Evolutionary conservation across 2,888 invertebrate species (phyloP).

Genomic region (Carpatolechia fugitivella): DNA sequence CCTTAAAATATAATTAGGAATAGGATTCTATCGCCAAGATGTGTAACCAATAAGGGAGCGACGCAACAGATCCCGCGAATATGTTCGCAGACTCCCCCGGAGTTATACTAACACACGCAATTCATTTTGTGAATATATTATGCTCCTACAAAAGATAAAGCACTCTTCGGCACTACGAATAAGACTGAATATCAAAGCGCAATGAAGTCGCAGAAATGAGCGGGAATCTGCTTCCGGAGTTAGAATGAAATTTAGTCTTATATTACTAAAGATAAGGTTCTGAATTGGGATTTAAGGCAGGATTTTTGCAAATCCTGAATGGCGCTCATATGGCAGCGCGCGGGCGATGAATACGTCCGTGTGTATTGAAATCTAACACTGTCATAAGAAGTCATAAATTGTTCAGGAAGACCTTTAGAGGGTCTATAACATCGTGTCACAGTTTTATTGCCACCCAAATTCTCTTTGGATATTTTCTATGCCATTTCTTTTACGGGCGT

Average conservation of each 20-base stretch:
- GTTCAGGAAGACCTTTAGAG: constrained; percentile 47
- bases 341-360: constrained; percentile 66
- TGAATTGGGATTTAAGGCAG: constrained; percentile 30
- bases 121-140: constrained; percentile 80
- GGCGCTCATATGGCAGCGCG: constrained; percentile 64
- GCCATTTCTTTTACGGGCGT: background rate
- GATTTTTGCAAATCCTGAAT: constrained; percentile 68
- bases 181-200: constrained; percentile 53
- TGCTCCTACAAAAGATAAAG: constrained; percentile 50
- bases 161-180: constrained; percentile 47
- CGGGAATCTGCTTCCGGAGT: constrained; percentile 42
- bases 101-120: constrained; percentile 79
- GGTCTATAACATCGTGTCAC: constrained; percentile 45
- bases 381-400: constrained; percentile 66
- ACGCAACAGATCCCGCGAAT: constrained; percentile 77
- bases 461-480: background rate
- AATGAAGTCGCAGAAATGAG: constrained; percentile 58
- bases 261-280: constrained; percentile 34
- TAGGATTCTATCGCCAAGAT: constrained; percentile 56
- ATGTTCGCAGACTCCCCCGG: constrained; percentile 76
- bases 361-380: constrained; percentile 72
- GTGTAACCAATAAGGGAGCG: constrained; percentile 64
- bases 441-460: constrained; percentile 40
- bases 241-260: constrained; percentile 47
- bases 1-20: constrained; percentile 52